These are phyloP conservation scores for Perccottus glenii DNA, from an alignment of 2,113 vertebrate genomes.

Conservation along the genomic window DNA sequence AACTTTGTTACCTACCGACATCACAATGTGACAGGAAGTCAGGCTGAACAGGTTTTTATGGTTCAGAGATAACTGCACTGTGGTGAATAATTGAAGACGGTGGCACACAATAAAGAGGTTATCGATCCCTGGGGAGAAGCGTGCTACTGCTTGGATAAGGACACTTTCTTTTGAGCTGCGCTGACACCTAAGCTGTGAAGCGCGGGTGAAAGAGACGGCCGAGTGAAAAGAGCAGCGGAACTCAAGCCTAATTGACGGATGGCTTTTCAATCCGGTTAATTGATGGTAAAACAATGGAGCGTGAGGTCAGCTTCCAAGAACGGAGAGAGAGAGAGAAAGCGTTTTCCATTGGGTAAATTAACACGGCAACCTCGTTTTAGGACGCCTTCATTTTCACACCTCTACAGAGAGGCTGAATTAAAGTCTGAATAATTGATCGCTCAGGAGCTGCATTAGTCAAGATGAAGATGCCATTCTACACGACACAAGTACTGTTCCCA, in stretches of 20 bases:
- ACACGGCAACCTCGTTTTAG: conserved; percentile 36
- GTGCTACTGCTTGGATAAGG: conserved; percentile 65
- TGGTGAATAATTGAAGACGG: background rate
- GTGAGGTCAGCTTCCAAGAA: conserved; percentile 38
- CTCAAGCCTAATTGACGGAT: conserved; percentile 64
- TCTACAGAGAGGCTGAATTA: conserved; percentile 18
- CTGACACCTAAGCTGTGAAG: conserved; percentile 77
- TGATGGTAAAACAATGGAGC: conserved; percentile 57
- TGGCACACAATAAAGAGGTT: conserved; percentile 12
- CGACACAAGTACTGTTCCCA: too few species aligned
- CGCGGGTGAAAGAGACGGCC: conserved; percentile 52
- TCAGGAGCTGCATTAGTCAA: background rate
- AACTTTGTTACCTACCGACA: background rate
- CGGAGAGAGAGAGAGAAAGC: conserved; percentile 48
- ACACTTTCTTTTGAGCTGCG: conserved; percentile 84
- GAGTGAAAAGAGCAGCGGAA: conserved; percentile 63
- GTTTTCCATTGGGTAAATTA: conserved; percentile 59
- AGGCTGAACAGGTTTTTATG: background rate
- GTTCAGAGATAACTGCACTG: background rate
- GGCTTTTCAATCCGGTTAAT: conserved; percentile 69
- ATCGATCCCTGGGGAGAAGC: conserved; percentile 72
- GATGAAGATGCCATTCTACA: too few species aligned
- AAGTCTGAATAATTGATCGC: conserved; percentile 29
- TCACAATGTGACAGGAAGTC: background rate
- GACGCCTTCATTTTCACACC: conserved; percentile 21